Conservation (phyloP, 2,888 invertebrate species). For the Apamea epomidion region DNA sequence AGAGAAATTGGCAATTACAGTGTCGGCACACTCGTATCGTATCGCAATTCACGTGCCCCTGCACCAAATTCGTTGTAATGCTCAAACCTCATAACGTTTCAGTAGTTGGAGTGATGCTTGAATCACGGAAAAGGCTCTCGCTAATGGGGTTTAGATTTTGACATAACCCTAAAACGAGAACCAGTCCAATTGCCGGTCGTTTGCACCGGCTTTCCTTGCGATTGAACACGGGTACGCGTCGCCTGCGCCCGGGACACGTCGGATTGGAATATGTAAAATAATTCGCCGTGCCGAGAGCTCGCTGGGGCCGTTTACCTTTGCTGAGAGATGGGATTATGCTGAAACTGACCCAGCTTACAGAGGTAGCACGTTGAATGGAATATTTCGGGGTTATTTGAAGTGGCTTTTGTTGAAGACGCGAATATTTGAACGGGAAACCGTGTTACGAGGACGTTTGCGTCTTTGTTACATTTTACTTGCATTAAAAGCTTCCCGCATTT, state of each 20-base stretch:
- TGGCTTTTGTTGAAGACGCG: conserved; percentile 63
- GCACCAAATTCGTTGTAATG: conserved; percentile 34
- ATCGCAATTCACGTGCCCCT: conserved; percentile 24
- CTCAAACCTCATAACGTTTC: conserved; percentile 47
- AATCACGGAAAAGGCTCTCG: conserved; percentile 36
- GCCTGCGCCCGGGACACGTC: conserved; percentile 69
- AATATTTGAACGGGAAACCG: conserved; percentile 58
- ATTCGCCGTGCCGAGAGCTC: conserved; percentile 72
- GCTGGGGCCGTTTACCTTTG: conserved; percentile 77
- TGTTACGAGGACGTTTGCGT: conserved; percentile 43
- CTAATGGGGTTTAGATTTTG: conserved; percentile 59
- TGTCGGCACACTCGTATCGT: conserved; percentile 36
- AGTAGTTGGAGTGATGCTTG: conserved; percentile 51
- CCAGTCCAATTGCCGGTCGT: conserved; percentile 64
- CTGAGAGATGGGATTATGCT: conserved; percentile 66
- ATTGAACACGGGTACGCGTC: conserved; percentile 65
- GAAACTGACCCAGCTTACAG: conserved; percentile 71
- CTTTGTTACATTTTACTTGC: conserved; percentile 50
- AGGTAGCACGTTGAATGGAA: conserved; percentile 59
- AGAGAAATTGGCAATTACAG: conserved; percentile 58
- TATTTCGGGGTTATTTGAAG: conserved; percentile 60
- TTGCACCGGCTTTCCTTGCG: conserved; percentile 64
- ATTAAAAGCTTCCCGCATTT: conserved; percentile 38
- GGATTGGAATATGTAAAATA: conserved; percentile 77
- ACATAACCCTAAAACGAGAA: conserved; percentile 59